phyloP scores from a whole-genome alignment of 2,797 vertebrate genomes.

The Scolopax bukidnonensis region DNA sequence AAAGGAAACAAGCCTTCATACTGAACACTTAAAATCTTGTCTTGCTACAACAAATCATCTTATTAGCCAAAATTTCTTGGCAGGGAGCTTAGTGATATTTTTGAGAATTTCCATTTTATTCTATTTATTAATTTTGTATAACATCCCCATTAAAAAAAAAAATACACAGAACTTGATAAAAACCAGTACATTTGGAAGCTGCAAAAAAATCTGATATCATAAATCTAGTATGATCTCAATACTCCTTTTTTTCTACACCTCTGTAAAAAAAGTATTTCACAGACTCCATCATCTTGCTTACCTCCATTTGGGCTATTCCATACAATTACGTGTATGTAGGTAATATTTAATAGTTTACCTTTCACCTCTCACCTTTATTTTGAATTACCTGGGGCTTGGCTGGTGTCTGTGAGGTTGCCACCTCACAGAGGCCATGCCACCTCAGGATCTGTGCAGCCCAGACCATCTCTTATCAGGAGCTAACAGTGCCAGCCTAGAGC shows the following conservation, averaged over 20 bases:
- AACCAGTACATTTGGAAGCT: background rate
- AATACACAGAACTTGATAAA: background rate
- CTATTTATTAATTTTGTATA: background rate
- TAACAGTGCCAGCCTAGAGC: background rate
- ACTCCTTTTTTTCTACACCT: background rate
- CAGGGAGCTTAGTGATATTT: background rate
- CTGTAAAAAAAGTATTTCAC: background rate
- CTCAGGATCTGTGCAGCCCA: rapidly evolving
- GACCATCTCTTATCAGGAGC: background rate
- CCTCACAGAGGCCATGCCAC: too few species aligned
- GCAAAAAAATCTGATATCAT: background rate
- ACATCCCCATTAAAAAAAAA: too few species aligned
- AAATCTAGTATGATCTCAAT: background rate
- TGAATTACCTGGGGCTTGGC: rapidly evolving
- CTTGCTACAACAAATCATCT: background rate
- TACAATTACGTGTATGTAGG: rapidly evolving
- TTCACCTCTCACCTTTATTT: background rate
- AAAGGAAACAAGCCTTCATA: background rate
- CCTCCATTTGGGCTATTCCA: background rate
- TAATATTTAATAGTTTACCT: background rate
- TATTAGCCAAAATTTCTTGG: background rate
- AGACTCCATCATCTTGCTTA: background rate
- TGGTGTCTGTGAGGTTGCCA: background rate
- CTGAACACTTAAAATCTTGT: background rate
- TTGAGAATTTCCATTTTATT: background rate